Base-by-base conservation (phyloP, 2,888 invertebrate genomes). In the Tenthredo notha region DNA sequence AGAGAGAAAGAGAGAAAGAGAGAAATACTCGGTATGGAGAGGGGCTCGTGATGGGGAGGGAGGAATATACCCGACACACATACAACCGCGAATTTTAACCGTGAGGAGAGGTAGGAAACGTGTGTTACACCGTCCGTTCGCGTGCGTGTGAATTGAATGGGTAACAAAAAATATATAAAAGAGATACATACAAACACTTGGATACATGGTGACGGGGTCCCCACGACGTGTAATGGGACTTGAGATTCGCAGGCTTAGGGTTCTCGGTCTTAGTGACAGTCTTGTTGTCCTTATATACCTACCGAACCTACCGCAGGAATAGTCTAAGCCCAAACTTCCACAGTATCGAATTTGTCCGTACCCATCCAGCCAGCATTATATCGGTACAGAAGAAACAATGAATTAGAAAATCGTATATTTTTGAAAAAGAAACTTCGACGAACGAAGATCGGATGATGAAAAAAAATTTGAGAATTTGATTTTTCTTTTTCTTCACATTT, bases 31-130 rank as follows among this genome's bases (percentile, higher is more conserved):
- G 43, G 25, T 10, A 18, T 15, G 67, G 50, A 70, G 70, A 33
- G 61, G 74, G 65, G 75, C 54, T 43, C 18, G 84, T 4, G 85
- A 78, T 84, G 82, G 85, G 82, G 85, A 80, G 85, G 54, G 65
- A 12, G 40, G 29, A 25, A 47, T 70, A 61, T 37, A 33, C 83
- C 67, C 25, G 29, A 25, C 83, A 47, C 25, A 33, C 47, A 83
- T 43, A 67, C 83, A 29, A n/a, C 47, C 43, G 47, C 33, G 33
- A 65, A 67, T 67, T 61, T 7, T 37, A 33, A 80, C 21, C 40
- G 67, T 61, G 78, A 58, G 80, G 15, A 83, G 83, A 65, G 47
- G 83, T 67, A 67, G 80, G 29, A 67, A 67, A 47, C 47, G 83
- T 67, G 83, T 67, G 67, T 67, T 15, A 9, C 25, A 47, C 15